Base-by-base conservation (phyloP, 2,888 invertebrate genomes). In the Thereva unica region DNA sequence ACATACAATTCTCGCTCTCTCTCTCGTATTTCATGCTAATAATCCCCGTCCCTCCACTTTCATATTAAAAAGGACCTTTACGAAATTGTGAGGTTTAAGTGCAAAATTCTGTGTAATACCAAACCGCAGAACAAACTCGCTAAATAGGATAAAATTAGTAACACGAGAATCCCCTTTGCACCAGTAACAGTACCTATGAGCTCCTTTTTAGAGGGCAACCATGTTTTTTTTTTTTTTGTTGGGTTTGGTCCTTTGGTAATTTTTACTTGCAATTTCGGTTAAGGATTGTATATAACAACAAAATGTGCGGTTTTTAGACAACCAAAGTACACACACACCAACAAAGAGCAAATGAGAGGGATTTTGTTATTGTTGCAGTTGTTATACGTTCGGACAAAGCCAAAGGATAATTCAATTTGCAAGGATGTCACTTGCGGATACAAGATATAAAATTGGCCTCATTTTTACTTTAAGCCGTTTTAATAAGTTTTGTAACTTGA, bases 121-220 rank as follows among this genome's bases (percentile, higher is more conserved):
- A 68, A 68, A 68, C 66, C 68, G 66, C 68, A 67, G 66, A 67
- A 67, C 66, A 64, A 68, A 68, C 68, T 68, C 64, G 45, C 59
- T 66, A 67, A 67, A 68, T 66, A 47, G 66, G 64, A 68, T 67
- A 64, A 57, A 68, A 68, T 68, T 68, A 68, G 68, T 68, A 68
- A 68, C 64, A 54, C 57, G 68, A 68, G 68, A 65, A 12, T 64
- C 54, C 54, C 10, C 53, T 42, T 50, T 34, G n/a, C 12, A 53
- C 4, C 5, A 12, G n/a, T 42, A 42, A 53, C 23, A 23, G 23
- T 23, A n/a, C n/a, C n/a, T n/a, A 23, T 23, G 23, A 23, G 23
- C 64, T 41, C 12, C 42, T 40, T 42, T 53, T 40, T 10, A 9
- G 12, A 64, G 42, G 42, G 35, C 53, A 44, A 35, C 47, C 10